Base-by-base conservation (phyloP, 2,797 vertebrate species). In the Sebastes diploproa region DNA sequence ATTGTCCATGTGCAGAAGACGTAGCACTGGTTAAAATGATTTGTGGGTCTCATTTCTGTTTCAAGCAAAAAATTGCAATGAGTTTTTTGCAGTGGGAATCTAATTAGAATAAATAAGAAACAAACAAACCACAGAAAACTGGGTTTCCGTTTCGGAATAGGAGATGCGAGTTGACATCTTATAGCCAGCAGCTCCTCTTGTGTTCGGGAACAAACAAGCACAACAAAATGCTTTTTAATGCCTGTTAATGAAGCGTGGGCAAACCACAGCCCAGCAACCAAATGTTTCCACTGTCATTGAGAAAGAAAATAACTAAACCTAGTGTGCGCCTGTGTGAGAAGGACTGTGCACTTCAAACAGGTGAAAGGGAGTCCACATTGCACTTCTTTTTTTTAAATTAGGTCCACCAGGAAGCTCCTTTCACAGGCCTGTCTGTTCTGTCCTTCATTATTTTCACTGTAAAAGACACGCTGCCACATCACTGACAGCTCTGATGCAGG, bases 241-340 rank as follows among this genome's bases (percentile, higher is more conserved):
- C 20, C 58, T 62, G 56, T 50, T 78, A 56, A 86, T 83, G 72
- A 83, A 77, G 32, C 59, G 9, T 74, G 50, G 27, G 54, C 18
- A 59, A 66, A 86, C 72, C 70, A 29, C 52, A 75, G 61, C 1
- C 12, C 36, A 61, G 32, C 20, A 59, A 65, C 27, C 38, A 59
- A 81, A 86, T 82, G 68, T 83, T 88, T 86, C 64, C 73, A 56
- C 52, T 68, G n/a, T 60, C 64, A 25, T 1, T 62, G 34, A 23
- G 23, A 69, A 52, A 72, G 12, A 66, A 18, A 62, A 13, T 75
- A 82, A 79, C 36, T 67, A 54, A 72, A 77, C 8, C 60, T 3
- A 9, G 22, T 54, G 14, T 59, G 22, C 13, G 27, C 14, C 25
- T 72, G 5, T 46, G 55, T 6, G 54, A 25, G 46, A 6, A 61